Evolutionary conservation across 2,797 vertebrate species (phyloP), one percentile per base, ranked within the genome.

Genomic region (Mus caroli): DNA sequence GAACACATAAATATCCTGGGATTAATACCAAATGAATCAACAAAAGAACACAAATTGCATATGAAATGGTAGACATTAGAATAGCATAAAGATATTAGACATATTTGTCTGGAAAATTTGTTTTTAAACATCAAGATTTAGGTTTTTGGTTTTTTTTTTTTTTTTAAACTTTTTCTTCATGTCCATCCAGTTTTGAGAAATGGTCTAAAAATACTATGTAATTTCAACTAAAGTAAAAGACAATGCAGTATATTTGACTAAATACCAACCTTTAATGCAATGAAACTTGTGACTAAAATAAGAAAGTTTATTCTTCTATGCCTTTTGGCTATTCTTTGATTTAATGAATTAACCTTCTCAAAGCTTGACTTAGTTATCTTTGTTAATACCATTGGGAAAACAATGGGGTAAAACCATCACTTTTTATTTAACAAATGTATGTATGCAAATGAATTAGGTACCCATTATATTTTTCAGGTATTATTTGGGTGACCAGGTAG

Each of bases 1-100:
- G 17, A 67, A 50, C 0, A 60, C 2, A 19, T 14, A 22, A 2
- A 7, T 64, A 0, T 3, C 0, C 17, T 67, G 43, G 62, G 58
- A 54, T 24, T 60, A 15, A 20, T 62, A 62, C 67, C 31, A 82
- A 24, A 90, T 43, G n/a, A 78, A 78, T 0, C 43, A 22, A 20
- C 9, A 85, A 77, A 3, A 1, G 3, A 54, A 69, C 19, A 9
- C 46, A 60, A 75, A 95, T 79, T 89, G 2, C 4, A 75, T 22
- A 76, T 0, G 9, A 71, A 89, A 15, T 83, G 80, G 24, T 13
- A 10, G 54, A 83, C 46, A 62, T 92, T 28, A 76, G 15, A 26
- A 62, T 62, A 83, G 60, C 15, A 9, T 9, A 84, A 89, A 26
- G 46, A 58, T 0, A 24, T 20, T 76, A 78, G 34, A 28, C 13